A percentile compares a stretch with the other conserved stretches of the same genome.
These are phyloP conservation scores for Drosophila tripunctata DNA, from an alignment of 2,888 invertebrate species.

Conservation along the genomic window DNA sequence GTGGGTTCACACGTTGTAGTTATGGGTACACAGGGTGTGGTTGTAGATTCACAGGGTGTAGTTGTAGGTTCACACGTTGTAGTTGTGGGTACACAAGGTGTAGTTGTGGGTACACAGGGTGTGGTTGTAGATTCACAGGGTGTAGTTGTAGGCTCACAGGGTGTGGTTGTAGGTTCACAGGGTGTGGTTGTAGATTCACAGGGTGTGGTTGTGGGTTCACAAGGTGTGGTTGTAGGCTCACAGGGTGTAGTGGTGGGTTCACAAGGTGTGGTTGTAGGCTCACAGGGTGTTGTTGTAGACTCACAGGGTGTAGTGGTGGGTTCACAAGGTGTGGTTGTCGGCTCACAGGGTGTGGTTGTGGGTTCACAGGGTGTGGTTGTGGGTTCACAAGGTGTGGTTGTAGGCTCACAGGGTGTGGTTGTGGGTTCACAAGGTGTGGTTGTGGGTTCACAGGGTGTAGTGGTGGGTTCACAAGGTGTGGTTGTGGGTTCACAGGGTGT, in stretches of 20 bases:
- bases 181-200: neutral
- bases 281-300: too few species aligned
- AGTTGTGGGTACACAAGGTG: neutral
- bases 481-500: neutral
- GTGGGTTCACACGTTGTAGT: neutral
- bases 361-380: constrained; percentile 2
- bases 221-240: neutral
- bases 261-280: neutral
- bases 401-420: constrained; percentile 9
- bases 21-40: neutral
- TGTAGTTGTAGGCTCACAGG: neutral
- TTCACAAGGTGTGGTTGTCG: neutral
- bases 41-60: neutral
- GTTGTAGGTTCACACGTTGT: neutral
- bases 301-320: neutral
- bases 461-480: neutral
- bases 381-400: neutral
- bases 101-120: neutral
- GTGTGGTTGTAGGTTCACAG: neutral
- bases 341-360: neutral
- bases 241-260: too few species aligned
- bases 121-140: constrained; percentile 6
- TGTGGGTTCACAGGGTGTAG: constrained; percentile 3
- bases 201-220: neutral
- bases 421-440: constrained; percentile 16